Base-by-base conservation (phyloP, 2,888 invertebrate genomes). In the Meandrusa payeni region DNA sequence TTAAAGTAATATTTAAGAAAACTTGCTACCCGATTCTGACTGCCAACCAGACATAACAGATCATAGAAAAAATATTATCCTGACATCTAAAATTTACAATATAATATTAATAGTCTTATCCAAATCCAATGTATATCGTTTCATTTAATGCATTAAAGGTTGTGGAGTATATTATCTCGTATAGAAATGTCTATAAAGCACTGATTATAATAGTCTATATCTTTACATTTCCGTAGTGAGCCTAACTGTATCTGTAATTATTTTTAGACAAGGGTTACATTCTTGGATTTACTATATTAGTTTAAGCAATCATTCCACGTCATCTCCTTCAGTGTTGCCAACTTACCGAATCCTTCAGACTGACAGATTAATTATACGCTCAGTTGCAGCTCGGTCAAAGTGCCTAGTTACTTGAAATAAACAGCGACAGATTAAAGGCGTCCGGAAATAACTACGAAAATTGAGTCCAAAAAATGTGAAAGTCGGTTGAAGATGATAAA, bases 291-390 rank as follows among this genome's bases (percentile, higher is more conserved):
- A 22, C 20, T 17, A 17, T 10, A 23, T 32, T 10, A 36, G 15
- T 22, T 15, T 41, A 22, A 28, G 22, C 27, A 22, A 28, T 34
- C 34, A 33, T 9, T 43, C 19, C 37, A 32, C 22, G 32, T 37
- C 17, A 23, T 28, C 11, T 10, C 6, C 22, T 15, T 15, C 5
- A 19, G 26, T 33, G 31, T 26, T 37, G 7, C 29, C 31, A 32
- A 32, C 24, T 7, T 7, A 31, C 24, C 10, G n/a, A 41, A 37
- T 20, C 20, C 26, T 17, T 29, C 6, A 23, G 17, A 22, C 22
- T 41, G 43, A 43, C 37, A 43, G 43, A 37, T 31, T 43, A 37
- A 43, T 43, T 31, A 31, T 29, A 31, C 31, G 42, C 42, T 22
- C 19, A 19, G 40, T 32, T 32, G 7, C 42, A 29, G 10, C 31